phyloP scores from a whole-genome alignment of 2,797 vertebrate genomes.

The Coregonus sp. region DNA sequence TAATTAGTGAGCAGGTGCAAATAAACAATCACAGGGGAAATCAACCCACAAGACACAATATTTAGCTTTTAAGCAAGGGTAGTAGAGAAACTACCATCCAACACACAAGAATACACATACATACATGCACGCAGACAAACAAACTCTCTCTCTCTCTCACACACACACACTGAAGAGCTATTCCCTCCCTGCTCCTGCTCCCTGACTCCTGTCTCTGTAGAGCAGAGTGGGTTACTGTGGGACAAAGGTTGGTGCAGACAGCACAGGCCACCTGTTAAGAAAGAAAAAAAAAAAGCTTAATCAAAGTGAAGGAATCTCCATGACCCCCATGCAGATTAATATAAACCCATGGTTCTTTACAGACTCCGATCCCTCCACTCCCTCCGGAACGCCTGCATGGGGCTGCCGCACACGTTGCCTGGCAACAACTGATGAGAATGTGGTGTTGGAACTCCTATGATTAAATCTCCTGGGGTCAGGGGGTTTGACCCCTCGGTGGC shows the following conservation, averaged over 20 bases:
- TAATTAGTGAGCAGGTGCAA: constrained; percentile 50
- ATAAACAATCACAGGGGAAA: constrained; percentile 48
- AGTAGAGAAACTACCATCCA: constrained; percentile 28
- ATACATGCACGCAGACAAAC: constrained; percentile 20
- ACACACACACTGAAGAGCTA: constrained; percentile 32
- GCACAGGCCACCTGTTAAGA: constrained; percentile 66
- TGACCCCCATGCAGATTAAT: constrained; percentile 76
- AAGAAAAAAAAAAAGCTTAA: constrained; percentile 54
- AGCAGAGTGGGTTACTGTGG: constrained; percentile 68
- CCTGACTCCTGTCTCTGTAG: constrained; percentile 63
- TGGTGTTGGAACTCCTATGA: constrained; percentile 63
- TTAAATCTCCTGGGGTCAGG: constrained; percentile 74
- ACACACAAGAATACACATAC: background rate
- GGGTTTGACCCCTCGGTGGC: constrained; percentile 59
- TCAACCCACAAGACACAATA: constrained; percentile 25
- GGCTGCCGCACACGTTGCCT: constrained; percentile 67
- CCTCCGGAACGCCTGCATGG: constrained; percentile 54
- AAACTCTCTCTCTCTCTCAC: background rate
- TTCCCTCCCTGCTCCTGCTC: constrained; percentile 15
- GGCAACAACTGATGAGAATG: constrained; percentile 69
- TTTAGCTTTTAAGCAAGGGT: constrained; percentile 22
- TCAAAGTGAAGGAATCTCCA: constrained; percentile 69
- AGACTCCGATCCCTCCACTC: constrained; percentile 34
- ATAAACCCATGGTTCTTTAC: constrained; percentile 42
- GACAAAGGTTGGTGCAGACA: constrained; percentile 72